phyloP scores from a whole-genome alignment of 2,888 invertebrate species.

The Bugula neritina region DNA sequence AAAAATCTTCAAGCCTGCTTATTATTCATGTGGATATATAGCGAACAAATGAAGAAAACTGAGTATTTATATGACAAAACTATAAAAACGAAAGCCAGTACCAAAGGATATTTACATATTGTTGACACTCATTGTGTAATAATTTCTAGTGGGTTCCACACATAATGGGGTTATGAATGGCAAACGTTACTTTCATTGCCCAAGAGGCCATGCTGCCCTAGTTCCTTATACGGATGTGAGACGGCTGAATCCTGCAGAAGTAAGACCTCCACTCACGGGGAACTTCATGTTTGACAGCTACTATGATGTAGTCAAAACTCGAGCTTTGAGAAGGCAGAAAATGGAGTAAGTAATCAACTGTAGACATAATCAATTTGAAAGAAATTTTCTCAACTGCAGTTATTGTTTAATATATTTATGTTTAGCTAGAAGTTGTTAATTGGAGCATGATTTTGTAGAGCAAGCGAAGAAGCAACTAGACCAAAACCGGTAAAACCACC shows the following conservation, averaged over 20 bases:
- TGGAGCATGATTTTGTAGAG: neutral
- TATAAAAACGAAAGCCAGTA: no score
- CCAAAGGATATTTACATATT: no score
- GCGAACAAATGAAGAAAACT: no score
- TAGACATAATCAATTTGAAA: neutral
- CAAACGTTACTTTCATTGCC: conserved; percentile 47
- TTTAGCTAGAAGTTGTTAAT: no score
- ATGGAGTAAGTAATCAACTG: conserved; percentile 23
- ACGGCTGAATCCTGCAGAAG: conserved; percentile 35
- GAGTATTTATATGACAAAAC: no score
- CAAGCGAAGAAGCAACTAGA: neutral
- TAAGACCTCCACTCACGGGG: conserved; percentile 38
- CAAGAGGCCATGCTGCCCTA: conserved; percentile 46
- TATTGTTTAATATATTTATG: no score
- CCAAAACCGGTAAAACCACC: neutral
- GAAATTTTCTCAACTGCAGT: no score
- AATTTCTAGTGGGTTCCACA: conserved; percentile 40
- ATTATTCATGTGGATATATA: no score
- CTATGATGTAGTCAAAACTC: conserved; percentile 39
- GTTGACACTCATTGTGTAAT: neutral
- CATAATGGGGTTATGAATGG: conserved; percentile 47
- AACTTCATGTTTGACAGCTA: conserved; percentile 48
- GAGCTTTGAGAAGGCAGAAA: conserved; percentile 39
- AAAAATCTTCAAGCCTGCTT: no score
- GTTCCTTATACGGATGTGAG: conserved; percentile 39